These are phyloP conservation scores for Drosophila dunni DNA, from an alignment of 1,140 invertebrate species.

Conservation along the genomic window DNA sequence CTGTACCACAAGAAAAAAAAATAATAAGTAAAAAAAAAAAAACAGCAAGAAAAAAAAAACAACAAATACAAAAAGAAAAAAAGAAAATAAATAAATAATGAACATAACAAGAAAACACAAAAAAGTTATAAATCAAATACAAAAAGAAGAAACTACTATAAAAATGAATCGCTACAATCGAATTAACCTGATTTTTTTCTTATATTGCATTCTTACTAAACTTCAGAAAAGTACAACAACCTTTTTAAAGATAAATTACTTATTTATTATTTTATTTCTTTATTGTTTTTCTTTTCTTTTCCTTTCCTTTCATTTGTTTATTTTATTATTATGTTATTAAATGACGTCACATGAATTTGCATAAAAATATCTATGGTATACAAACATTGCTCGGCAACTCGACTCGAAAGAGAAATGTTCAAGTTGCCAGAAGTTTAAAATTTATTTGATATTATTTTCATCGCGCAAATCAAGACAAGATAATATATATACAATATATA, in stretches of 20 bases:
- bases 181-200: slow-evolving; percentile 66
- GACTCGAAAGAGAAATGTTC: slow-evolving; percentile 7
- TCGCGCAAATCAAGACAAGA: slow-evolving; percentile 46
- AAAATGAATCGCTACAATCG: slow-evolving; percentile 69
- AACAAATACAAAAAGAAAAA: slow-evolving; percentile 59
- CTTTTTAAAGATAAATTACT: slow-evolving; percentile 18
- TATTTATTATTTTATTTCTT: slow-evolving; percentile 42
- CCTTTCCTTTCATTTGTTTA: not conserved
- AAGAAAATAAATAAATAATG: slow-evolving; percentile 55
- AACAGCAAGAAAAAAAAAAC: slow-evolving; percentile 40
- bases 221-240: slow-evolving; percentile 63
- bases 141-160: slow-evolving; percentile 48
- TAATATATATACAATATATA: slow-evolving; percentile 19
- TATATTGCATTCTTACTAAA: slow-evolving; percentile 71
- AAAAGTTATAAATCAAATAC: slow-evolving; percentile 39
- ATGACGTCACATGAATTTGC: slow-evolving; percentile 74
- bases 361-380: slow-evolving; percentile 69
- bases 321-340: slow-evolving; percentile 42
- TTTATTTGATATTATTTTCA: slow-evolving; percentile 47
- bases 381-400: slow-evolving; percentile 36
- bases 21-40: slow-evolving; percentile 43
- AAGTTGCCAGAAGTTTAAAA: slow-evolving; percentile 37
- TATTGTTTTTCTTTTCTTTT: slow-evolving; percentile 4
- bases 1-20: slow-evolving; percentile 71
- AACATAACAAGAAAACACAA: slow-evolving; percentile 45